Evolutionary conservation across 2,797 vertebrate genomes (phyloP), one percentile per base, ranked within the genome.

Genomic region (Neosilurus mollespiculum): DNA sequence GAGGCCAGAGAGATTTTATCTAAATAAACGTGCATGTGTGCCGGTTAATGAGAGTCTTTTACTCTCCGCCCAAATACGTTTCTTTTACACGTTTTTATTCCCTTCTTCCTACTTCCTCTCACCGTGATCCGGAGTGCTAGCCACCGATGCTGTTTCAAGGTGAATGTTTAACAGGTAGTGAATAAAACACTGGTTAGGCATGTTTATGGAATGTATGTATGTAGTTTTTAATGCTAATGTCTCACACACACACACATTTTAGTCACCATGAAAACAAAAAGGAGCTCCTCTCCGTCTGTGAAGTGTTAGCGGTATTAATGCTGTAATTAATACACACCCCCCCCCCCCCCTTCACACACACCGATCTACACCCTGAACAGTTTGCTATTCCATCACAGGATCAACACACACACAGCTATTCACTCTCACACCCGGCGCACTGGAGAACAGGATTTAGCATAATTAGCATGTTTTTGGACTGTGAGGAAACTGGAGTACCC

Each of bases 151-250:
- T n/a, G 58, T 15, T 58, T 72, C 34, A 15, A 16, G 37, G 71
- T 37, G 49, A 62, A 24, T 2, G 22, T 91, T 78, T 88, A 91
- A 92, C 91, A 91, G 93, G 93, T 94, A 94, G 93, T 90, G 85
- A 85, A 89, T 88, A 67, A 93, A 88, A 93, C 94, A 94, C 93
- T 95, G 94, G 93, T 87, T 87, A 89, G 86, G 90, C 90, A 89
- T n/a, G 84, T 88, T 84, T 86, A 85, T 90, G 22, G 43, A 12
- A 51, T 71, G 43, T 51, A 14, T 72, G 49, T 53, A 18, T 43
- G 10, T 73, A 30, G 11, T 87, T 86, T 82, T 84, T 51, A 81
- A 73, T 87, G 84, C 81, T 53, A 70, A 83, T 88, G 80, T 88
- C 89, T 88, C 88, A 72, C 77, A 86, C 84, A 66, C 71, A 62